These are phyloP conservation scores for Liparis tanakae DNA, from an alignment of 2,797 vertebrate species.

Conservation along the genomic window DNA sequence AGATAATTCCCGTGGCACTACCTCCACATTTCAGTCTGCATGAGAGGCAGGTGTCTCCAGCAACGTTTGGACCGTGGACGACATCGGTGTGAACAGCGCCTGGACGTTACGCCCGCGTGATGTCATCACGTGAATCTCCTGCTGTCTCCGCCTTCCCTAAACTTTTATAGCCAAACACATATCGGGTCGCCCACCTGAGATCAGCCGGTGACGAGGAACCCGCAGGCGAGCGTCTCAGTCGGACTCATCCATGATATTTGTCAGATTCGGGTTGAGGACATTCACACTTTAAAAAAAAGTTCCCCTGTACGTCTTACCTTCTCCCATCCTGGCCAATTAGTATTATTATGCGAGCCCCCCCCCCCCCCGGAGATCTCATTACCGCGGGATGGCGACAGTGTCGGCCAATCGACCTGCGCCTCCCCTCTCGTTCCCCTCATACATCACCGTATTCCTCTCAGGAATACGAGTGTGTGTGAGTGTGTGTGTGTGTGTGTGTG, in stretches of 20 bases:
- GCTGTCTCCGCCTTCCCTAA: too few species aligned
- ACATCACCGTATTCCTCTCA: conserved; percentile 66
- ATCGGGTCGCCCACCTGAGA: background rate
- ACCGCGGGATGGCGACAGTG: conserved; percentile 70
- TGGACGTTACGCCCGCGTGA: too few species aligned
- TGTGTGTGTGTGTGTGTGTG: too few species aligned
- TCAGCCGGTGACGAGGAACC: conserved; percentile 1
- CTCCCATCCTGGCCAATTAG: conserved; percentile 66
- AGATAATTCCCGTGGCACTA: conserved; percentile 19
- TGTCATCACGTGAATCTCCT: too few species aligned
- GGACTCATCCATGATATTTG: conserved; percentile 33
- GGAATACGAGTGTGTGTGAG: too few species aligned
- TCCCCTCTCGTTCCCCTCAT: conserved; percentile 73
- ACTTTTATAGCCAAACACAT: too few species aligned
- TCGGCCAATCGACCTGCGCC: conserved; percentile 75
- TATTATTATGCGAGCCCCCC: conserved; percentile 56
- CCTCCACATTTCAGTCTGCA: conserved; percentile 33
- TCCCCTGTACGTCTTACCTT: conserved; percentile 40
- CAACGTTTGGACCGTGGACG: conserved; percentile 27
- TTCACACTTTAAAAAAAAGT: conserved; percentile 50
- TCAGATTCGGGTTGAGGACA: conserved; percentile 26
- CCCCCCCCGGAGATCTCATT: conserved; percentile 76
- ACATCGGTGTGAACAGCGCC: too few species aligned
- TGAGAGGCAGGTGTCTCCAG: conserved; percentile 9
- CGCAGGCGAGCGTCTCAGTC: background rate